Evolutionary conservation across 2,797 vertebrate species (phyloP), one percentile per base, ranked within the genome.

Genomic region (Lindbergichthys nudifrons): DNA sequence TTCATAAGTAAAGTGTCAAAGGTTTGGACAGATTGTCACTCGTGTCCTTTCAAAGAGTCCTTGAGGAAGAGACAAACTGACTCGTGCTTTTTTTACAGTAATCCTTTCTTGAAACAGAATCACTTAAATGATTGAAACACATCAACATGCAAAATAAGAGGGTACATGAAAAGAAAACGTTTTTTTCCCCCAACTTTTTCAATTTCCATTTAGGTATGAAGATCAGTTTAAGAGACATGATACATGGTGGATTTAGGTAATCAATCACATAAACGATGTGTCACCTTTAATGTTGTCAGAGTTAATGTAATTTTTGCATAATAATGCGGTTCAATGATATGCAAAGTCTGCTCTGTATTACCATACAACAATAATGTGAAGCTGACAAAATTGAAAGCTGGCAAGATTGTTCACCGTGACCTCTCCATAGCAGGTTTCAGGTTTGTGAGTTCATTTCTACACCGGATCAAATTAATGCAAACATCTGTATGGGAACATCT

Each of bases 281-380:
- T 70, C 76, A 58, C 30, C 12, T 60, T 72, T 73, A 59, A 76
- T 67, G 63, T 32, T 70, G 69, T 80, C 77, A 82, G 69, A 65
- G 54, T 50, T 64, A 48, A 65, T 65, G 23, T 47, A 57, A 50
- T 21, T 41, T 51, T 15, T 60, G 42, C 39, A 70, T 45, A 3
- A 4, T 45, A 36, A 61, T 11, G 32, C 0, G 8, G 19, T 48
- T 71, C 47, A 54, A 14, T 14, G 18, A 19, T 65, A n/a, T 73
- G 58, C 32, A 19, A 63, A 46, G 47, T 70, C 42, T 46, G 23
- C 23, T 46, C 58, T 53, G 63, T 18, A 81, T 62, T 18, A 56
- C 14, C 56, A 70, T 23, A 39, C 21, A 70, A 23, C 56, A 41
- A 65, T 50, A 69, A 69, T 11, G 50, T 42, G 61, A 61, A 32